Conservation (phyloP, 1,140 invertebrate species). For the Ceratina australensis region DNA sequence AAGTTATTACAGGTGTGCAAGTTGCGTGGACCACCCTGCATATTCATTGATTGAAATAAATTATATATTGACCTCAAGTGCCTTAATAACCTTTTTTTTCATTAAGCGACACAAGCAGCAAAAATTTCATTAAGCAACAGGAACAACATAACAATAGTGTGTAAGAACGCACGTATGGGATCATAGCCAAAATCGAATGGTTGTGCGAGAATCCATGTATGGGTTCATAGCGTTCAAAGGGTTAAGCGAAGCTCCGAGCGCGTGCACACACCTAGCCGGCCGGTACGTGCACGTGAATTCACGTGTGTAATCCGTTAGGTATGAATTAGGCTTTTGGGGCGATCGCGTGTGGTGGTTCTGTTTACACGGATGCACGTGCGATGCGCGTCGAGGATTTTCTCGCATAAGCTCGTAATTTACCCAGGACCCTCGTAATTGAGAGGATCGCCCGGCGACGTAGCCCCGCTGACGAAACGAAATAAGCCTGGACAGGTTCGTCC, state of each 20-base stretch:
- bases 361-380: slow-evolving; percentile 21
- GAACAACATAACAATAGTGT: too few species aligned
- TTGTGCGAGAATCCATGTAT: too few species aligned
- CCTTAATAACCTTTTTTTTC: too few species aligned
- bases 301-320: slow-evolving; percentile 33
- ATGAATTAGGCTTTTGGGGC: slow-evolving; percentile 36
- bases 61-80: too few species aligned
- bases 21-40: too few species aligned
- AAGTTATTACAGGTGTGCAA: too few species aligned
- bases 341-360: slow-evolving; percentile 33
- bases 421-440: slow-evolving; percentile 55
- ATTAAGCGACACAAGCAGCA: too few species aligned
- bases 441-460: slow-evolving; percentile 47
- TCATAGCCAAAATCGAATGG: too few species aligned
- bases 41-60: too few species aligned
- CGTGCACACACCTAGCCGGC: slow-evolving; percentile 1
- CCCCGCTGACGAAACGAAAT: slow-evolving; percentile 51
- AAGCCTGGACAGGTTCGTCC: slow-evolving; percentile 14
- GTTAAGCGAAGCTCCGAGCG: slow-evolving; percentile 59
- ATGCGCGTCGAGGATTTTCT: slow-evolving; percentile 34
- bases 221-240: too few species aligned
- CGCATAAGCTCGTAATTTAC: slow-evolving; percentile 61
- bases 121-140: too few species aligned
- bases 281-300: slow-evolving; percentile 27
- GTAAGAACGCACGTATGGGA: too few species aligned